A percentile compares a stretch with the other conserved stretches of the same genome.
These are phyloP conservation scores for Channa maculata DNA, from an alignment of 2,113 vertebrate species.

Conservation along the genomic window DNA sequence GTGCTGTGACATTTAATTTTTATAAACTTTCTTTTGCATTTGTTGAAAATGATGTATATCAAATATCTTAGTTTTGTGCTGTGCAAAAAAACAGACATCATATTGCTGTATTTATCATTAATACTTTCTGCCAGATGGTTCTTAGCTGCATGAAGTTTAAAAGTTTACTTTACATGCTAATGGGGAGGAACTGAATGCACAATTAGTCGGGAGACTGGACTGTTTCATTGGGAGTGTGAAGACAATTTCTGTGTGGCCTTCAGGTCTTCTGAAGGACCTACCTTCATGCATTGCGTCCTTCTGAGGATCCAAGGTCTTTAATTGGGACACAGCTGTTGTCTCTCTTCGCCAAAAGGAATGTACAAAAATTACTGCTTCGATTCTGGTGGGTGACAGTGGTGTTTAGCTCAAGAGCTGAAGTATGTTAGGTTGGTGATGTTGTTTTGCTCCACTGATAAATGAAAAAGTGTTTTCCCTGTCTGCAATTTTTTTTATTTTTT, in stretches of 20 bases:
- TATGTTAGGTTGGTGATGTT: too few species aligned
- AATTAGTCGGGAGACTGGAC: not conserved
- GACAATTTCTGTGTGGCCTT: not conserved
- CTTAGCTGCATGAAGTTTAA: not conserved
- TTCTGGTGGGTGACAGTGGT: not conserved
- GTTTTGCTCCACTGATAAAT: too few species aligned
- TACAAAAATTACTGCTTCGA: not conserved
- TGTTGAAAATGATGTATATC: too few species aligned
- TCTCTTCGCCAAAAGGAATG: not conserved
- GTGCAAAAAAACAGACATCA: too few species aligned
- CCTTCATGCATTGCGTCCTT: not conserved
- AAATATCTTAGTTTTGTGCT: too few species aligned
- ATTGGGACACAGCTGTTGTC: conserved; percentile 16
- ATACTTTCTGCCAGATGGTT: not conserved
- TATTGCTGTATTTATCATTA: too few species aligned
- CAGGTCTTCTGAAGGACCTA: not conserved
- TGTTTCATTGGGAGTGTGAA: not conserved
- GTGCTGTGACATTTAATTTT: too few species aligned
- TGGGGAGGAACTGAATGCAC: not conserved
- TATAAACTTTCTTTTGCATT: too few species aligned
- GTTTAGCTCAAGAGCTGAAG: not conserved
- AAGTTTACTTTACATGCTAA: not conserved
- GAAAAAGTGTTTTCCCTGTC: too few species aligned
- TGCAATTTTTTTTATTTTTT: too few species aligned
- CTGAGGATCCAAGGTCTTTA: not conserved